phyloP scores from a whole-genome alignment of 2,888 invertebrate genomes.

The Eulithis prunata region DNA sequence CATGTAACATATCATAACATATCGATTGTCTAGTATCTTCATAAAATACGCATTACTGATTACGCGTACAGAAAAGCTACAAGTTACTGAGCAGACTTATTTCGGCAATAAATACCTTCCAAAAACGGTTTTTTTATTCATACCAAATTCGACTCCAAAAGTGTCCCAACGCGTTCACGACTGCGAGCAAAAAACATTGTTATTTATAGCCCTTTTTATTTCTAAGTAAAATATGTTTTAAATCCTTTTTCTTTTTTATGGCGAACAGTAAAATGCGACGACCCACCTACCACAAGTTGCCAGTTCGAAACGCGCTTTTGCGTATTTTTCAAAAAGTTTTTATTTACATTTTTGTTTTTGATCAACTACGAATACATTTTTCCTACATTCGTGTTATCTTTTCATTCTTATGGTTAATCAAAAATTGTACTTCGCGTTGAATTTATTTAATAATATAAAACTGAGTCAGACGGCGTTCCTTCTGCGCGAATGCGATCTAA shows the following conservation, averaged over 20 bases:
- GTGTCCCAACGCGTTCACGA: conserved; percentile 50
- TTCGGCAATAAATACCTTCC: neutral
- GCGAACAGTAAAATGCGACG: conserved; percentile 63
- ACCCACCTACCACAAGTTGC: conserved; percentile 55
- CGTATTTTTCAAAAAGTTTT: conserved; percentile 22
- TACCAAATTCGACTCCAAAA: conserved; percentile 32
- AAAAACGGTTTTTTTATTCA: conserved; percentile 13
- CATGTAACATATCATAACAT: conserved; percentile 36
- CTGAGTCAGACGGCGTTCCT: conserved; percentile 28
- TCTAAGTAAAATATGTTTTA: conserved; percentile 57
- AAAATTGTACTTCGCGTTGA: conserved; percentile 1
- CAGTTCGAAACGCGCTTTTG: conserved; percentile 48
- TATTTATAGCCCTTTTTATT: conserved; percentile 64
- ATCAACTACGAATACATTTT: neutral
- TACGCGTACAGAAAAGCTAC: neutral
- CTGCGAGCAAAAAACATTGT: conserved; percentile 57
- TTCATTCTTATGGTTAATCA: neutral
- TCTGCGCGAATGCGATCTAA: conserved; percentile 54
- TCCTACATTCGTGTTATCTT: neutral
- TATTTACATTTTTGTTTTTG: conserved; percentile 8
- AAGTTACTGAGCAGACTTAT: neutral
- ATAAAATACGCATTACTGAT: conserved; percentile 22
- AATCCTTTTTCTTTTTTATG: conserved; percentile 58
- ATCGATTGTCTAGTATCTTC: conserved; percentile 27
- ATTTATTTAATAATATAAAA: conserved; percentile 13